phyloP scores from a whole-genome alignment of 2,888 invertebrate species.

The Scaptomyza reducta region DNA sequence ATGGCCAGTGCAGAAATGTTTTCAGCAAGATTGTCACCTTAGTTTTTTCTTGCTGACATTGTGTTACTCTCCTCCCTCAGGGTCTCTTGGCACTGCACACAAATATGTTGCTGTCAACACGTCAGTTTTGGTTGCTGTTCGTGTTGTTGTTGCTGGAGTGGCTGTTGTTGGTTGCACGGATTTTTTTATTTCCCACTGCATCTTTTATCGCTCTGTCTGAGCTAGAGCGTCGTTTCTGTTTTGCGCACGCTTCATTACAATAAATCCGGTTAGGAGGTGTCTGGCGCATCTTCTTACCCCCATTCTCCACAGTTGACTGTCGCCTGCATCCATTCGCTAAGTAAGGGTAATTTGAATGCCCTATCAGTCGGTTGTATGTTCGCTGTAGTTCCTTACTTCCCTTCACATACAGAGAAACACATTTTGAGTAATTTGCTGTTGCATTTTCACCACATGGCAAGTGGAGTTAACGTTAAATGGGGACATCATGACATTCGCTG shows the following conservation, averaged over 20 bases:
- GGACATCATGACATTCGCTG: constrained; percentile 30
- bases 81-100: constrained; percentile 4
- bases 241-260: constrained; percentile 83
- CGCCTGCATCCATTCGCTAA: constrained; percentile 19
- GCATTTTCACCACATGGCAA: constrained; percentile 54
- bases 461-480: constrained; percentile 47
- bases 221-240: constrained; percentile 71
- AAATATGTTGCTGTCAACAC: constrained; percentile 76
- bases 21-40: constrained; percentile 23
- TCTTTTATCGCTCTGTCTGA: constrained; percentile 68
- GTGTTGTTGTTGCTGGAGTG: constrained; percentile 29
- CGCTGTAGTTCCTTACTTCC: constrained; percentile 6
- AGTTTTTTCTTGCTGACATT: constrained; percentile 21
- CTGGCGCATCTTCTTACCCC: constrained; percentile 30
- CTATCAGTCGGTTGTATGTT: constrained; percentile 62
- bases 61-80: constrained; percentile 10
- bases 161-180: constrained; percentile 35
- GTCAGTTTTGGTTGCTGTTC: constrained; percentile 45
- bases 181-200: constrained; percentile 67
- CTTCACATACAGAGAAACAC: constrained; percentile 1
- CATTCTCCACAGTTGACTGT: constrained; percentile 1
- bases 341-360: constrained; percentile 78
- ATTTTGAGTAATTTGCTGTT: constrained; percentile 48
- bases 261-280: constrained; percentile 75
- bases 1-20: neutral